phyloP scores from a whole-genome alignment of 1,140 invertebrate species.

The Aphis craccivora region DNA sequence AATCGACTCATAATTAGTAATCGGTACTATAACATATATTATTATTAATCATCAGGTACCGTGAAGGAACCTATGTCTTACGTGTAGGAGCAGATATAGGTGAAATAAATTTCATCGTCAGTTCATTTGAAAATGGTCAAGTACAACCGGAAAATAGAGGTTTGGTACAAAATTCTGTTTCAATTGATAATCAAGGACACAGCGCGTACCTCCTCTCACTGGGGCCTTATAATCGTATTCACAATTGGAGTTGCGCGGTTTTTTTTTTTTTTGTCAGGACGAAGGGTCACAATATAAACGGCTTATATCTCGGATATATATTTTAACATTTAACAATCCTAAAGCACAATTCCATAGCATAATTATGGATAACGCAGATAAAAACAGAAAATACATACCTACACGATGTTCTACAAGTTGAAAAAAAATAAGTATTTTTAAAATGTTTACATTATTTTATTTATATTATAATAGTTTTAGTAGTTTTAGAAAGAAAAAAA shows the following conservation, averaged over 20 bases:
- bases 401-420: background rate
- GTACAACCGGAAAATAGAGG: slow-evolving; percentile 30
- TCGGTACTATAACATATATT: background rate
- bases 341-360: background rate
- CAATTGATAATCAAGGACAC: slow-evolving; percentile 48
- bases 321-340: background rate
- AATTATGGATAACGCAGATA: background rate
- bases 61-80: background rate
- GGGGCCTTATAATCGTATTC: slow-evolving; percentile 33
- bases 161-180: slow-evolving; percentile 19
- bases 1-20: background rate
- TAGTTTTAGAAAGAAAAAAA: background rate
- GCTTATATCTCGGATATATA: slow-evolving; percentile 13
- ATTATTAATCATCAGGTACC: background rate
- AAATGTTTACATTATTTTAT: background rate
- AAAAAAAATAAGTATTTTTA: background rate
- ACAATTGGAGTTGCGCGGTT: background rate
- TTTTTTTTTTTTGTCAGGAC: slow-evolving; percentile 44
- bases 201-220: background rate
- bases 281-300: slow-evolving; percentile 40
- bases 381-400: background rate
- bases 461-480: background rate
- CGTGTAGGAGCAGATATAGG: background rate
- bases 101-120: background rate
- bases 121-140: slow-evolving; percentile 37